phyloP scores from a whole-genome alignment of 2,113 vertebrate genomes.

The Corythornis cristatus region DNA sequence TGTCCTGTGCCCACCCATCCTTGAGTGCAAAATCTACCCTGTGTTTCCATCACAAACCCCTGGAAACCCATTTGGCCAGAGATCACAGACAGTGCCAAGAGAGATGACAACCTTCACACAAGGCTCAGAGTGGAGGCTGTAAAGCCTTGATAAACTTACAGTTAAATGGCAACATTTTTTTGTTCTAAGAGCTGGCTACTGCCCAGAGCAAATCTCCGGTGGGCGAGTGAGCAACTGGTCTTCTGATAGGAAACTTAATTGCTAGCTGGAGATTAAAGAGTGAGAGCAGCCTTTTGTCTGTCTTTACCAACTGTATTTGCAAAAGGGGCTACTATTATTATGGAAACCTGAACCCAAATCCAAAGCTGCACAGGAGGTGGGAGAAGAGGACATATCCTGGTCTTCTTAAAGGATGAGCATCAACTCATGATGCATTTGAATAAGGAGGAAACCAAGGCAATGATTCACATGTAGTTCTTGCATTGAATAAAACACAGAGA shows the following conservation, averaged over 20 bases:
- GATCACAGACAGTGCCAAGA: neutral
- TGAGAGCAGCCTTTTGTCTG: neutral
- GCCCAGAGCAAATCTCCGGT: conserved; percentile 20
- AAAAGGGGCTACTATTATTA: neutral
- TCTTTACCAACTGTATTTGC: neutral
- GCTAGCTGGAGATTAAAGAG: neutral
- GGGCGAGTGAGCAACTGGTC: neutral
- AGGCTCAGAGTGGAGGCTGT: neutral
- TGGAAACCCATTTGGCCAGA: fast-evolving
- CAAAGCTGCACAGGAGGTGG: neutral
- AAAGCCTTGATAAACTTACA: neutral
- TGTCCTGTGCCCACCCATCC: fast-evolving
- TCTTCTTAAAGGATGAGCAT: neutral
- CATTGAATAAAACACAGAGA: neutral
- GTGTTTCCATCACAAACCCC: neutral
- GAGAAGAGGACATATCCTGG: neutral
- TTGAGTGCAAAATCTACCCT: neutral
- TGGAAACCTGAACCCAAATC: neutral
- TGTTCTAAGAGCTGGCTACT: conserved; percentile 14
- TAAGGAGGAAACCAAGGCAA: neutral
- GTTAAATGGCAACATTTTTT: neutral
- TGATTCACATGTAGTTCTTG: neutral
- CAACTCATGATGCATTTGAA: neutral
- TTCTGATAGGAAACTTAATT: neutral
- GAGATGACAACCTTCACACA: fast-evolving